These are phyloP conservation scores for Drosophila robusta DNA, from an alignment of 2,888 invertebrate genomes.

Conservation along the genomic window DNA sequence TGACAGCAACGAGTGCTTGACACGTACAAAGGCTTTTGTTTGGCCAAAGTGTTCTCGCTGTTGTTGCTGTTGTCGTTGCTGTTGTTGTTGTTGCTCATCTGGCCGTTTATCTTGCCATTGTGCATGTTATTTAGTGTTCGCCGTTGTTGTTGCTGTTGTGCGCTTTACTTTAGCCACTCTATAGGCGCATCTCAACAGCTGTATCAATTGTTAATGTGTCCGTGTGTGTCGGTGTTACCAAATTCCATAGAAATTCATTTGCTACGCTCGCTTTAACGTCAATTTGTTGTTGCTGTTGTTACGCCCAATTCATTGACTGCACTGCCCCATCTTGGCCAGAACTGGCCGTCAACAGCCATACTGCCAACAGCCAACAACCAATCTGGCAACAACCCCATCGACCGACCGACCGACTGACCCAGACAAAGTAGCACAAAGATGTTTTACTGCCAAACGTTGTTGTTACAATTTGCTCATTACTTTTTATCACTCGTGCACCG, in stretches of 20 bases:
- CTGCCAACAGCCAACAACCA: conserved; percentile 59
- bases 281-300: conserved; percentile 62
- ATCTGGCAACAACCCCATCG: conserved; percentile 58
- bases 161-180: conserved; percentile 44
- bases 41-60: conserved; percentile 55
- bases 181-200: conserved; percentile 33
- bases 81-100: conserved; percentile 61
- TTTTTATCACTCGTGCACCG: conserved; percentile 73
- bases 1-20: conserved; percentile 79
- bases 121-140: conserved; percentile 74
- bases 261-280: conserved; percentile 70
- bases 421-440: conserved; percentile 78
- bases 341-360: conserved; percentile 27
- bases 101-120: conserved; percentile 76
- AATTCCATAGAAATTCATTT: conserved; percentile 75
- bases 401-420: conserved; percentile 63
- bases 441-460: conserved; percentile 69
- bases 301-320: conserved; percentile 74
- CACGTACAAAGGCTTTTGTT: conserved; percentile 77
- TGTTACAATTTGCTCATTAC: conserved; percentile 80
- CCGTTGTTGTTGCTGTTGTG: conserved; percentile 45
- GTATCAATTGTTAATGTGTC: conserved; percentile 30
- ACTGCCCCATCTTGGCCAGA: conserved; percentile 31
- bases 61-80: conserved; percentile 23
- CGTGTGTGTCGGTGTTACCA: conserved; percentile 44